phyloP scores from a whole-genome alignment of 2,113 vertebrate species.

The Sinocyclocheilus anshuiensis region DNA sequence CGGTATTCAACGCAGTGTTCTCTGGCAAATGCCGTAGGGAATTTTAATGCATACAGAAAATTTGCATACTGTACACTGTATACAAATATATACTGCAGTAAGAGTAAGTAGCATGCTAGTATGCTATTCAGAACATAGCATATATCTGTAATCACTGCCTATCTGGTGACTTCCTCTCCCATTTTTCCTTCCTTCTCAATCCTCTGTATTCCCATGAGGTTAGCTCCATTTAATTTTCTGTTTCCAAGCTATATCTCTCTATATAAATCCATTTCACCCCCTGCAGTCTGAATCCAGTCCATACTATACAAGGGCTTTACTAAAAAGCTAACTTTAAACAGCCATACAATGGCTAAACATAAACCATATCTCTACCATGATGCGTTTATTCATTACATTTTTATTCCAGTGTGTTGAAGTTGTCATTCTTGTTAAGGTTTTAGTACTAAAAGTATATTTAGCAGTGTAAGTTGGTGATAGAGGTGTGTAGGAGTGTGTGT shows the following conservation, averaged over 20 bases:
- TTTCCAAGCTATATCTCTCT: not conserved
- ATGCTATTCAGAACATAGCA: conserved; percentile 7
- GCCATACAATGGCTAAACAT: conserved; percentile 81
- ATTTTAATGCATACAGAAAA: not conserved
- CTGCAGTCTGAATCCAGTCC: conserved; percentile 73
- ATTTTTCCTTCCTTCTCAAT: conserved; percentile 9
- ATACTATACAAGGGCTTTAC: conserved; percentile 76
- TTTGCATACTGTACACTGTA: not conserved
- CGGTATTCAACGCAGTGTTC: not conserved
- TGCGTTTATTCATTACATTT: conserved; percentile 50
- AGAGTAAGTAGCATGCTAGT: conserved; percentile 16
- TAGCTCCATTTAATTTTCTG: not conserved
- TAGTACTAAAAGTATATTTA: conserved; percentile 39
- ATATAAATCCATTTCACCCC: conserved; percentile 58
- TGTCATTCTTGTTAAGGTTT: conserved; percentile 45
- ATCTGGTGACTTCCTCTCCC: conserved; percentile 13
- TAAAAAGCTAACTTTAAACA: conserved; percentile 75
- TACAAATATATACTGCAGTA: conserved; percentile 8
- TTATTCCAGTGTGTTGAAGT: conserved; percentile 44
- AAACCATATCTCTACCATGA: conserved; percentile 63
- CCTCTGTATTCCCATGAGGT: not conserved
- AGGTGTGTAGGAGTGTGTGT: conserved; percentile 22
- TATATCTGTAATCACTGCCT: not conserved
- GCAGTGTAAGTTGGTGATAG: conserved; percentile 43
- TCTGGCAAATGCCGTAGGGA: not conserved